These are phyloP conservation scores for Megalonaias nervosa DNA, from an alignment of 1,140 invertebrate species.

Conservation along the genomic window DNA sequence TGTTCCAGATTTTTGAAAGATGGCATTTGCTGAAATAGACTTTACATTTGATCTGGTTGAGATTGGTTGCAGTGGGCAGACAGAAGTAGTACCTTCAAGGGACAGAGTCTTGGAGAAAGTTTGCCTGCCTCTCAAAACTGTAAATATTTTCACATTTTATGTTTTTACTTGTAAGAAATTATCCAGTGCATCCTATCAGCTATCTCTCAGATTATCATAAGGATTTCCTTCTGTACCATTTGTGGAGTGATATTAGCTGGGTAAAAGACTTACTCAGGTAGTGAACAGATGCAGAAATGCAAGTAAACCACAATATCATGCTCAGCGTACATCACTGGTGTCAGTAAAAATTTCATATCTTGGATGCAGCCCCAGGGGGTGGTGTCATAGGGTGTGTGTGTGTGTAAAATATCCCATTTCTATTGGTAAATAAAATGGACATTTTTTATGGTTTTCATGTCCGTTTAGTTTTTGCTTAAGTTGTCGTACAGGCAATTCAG, in stretches of 20 bases:
- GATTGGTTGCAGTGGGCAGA: conserved; percentile 19
- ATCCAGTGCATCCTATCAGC: not conserved
- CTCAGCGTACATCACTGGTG: no score
- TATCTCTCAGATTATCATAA: not conserved
- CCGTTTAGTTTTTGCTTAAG: no score
- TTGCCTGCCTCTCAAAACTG: conserved; percentile 32
- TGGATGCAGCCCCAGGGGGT: no score
- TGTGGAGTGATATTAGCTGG: not conserved
- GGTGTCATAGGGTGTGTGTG: no score
- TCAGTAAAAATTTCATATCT: no score
- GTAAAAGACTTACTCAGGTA: not conserved
- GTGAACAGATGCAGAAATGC: no score
- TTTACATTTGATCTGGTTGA: conserved; percentile 36
- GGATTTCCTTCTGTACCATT: not conserved
- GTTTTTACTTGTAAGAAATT: not conserved
- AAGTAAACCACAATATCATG: no score
- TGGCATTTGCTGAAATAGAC: not conserved
- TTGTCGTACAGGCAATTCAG: no score
- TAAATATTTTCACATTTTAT: conserved; percentile 10
- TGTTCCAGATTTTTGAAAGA: no score
- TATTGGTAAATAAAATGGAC: no score
- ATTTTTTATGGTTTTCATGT: no score
- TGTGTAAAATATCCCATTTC: no score
- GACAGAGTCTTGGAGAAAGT: conserved; percentile 13
- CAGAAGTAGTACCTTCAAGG: conserved; percentile 26